phyloP scores from a whole-genome alignment of 1,140 invertebrate species.

The Cryptotermes secundus region DNA sequence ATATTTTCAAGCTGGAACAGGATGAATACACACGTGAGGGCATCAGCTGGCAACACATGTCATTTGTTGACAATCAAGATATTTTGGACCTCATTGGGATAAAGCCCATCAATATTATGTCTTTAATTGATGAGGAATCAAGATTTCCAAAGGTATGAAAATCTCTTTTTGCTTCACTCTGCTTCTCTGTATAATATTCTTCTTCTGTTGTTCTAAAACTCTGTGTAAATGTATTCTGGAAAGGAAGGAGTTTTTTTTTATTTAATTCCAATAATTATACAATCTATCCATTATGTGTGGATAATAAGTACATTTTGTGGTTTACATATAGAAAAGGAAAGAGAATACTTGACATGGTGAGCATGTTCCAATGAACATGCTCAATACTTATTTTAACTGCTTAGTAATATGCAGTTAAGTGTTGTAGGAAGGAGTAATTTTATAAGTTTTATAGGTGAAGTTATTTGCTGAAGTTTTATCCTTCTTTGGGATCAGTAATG shows the following conservation, averaged over 20 bases:
- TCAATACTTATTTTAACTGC: too few relatives aligned
- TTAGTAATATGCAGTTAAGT: too few relatives aligned
- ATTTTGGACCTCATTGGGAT: constrained; percentile 86
- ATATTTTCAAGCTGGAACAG: constrained; percentile 95
- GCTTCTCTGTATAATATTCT: background rate
- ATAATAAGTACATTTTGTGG: too few relatives aligned
- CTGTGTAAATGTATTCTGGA: constrained; percentile 13
- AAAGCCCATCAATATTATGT: constrained; percentile 86
- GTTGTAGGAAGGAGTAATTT: background rate
- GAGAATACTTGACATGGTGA: too few relatives aligned
- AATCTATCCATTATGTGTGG: too few relatives aligned
- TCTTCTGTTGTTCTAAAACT: background rate
- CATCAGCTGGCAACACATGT: constrained; percentile 89
- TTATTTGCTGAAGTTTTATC: too few relatives aligned
- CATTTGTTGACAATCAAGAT: constrained; percentile 92
- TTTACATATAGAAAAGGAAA: too few relatives aligned
- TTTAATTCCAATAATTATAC: too few relatives aligned
- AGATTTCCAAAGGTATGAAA: constrained; percentile 82
- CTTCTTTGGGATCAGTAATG: too few relatives aligned
- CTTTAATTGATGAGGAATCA: constrained; percentile 92
- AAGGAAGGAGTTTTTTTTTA: too few relatives aligned
- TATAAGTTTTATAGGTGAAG: background rate
- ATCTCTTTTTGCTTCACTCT: background rate
- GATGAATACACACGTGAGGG: constrained; percentile 88
- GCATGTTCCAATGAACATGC: too few relatives aligned